Evolutionary conservation across 2,888 invertebrate genomes (phyloP), one percentile per base, ranked within the genome.

Genomic region (Limnephilus auricula): DNA sequence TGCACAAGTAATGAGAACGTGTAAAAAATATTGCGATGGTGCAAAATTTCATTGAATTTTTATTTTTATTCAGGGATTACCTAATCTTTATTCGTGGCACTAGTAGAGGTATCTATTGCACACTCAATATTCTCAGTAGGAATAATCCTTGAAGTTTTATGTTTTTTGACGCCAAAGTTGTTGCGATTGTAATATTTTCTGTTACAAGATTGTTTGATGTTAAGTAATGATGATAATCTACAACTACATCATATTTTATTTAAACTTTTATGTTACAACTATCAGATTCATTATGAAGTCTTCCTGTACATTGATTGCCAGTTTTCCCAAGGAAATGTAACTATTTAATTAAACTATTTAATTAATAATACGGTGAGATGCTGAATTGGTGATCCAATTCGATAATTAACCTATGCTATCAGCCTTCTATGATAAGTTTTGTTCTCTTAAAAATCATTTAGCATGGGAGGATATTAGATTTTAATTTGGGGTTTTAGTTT

Each of bases 1-100:
- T 40, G 65, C 65, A 65, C 37, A n/a, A 34, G 40, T 30, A 85
- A 85, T 85, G 85, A 85, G 85, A 85, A 40, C 85, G 30, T 45
- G 45, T 45, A 85, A 85, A 40, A 40, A 85, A 85, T 40, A 85
- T 85, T 85, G 6, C 2, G 25, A 85, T 45, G 30, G 37, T 40
- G 85, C 15, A 85, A 85, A 45, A n/a, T 34, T 37, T 84, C 84
- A 84, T n/a, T 84, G 30, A 84, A 85, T 45, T 85, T 34, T n/a
- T n/a, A 65, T 45, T 40, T 30, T 40, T n/a, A 37, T 85, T 85
- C 25, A 25, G 65, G 0, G 65, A 65, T 65, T 65, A 25, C 65
- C 25, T n/a, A 25, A 65, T 10, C 65, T 65, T 65, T n/a, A 65
- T 65, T 65, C 25, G 9, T 65, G 65, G 65, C 25, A 65, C 25